A percentile compares a stretch with the other conserved stretches of the same genome.
phyloP scores from a whole-genome alignment of 2,797 vertebrate genomes.

The Scomberomorus guttatus region DNA sequence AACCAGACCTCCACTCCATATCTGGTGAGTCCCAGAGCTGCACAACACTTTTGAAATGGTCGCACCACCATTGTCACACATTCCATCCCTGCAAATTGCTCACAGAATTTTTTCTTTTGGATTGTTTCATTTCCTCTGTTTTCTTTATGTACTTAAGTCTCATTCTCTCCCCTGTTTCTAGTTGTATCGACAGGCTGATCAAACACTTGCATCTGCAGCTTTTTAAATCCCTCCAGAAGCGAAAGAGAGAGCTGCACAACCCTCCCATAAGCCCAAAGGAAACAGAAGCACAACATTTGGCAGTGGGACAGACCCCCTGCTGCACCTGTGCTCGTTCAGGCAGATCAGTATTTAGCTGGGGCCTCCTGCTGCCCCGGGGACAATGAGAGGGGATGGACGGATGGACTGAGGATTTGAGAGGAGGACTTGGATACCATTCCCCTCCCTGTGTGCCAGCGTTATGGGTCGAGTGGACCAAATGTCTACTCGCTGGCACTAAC shows the following conservation, averaged over 20 bases:
- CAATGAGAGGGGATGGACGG: slow-evolving; percentile 74
- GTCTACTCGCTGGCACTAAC: slow-evolving; percentile 78
- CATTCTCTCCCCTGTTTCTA: slow-evolving; percentile 16
- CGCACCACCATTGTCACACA: slow-evolving; percentile 22
- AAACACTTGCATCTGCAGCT: slow-evolving; percentile 76
- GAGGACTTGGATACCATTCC: slow-evolving; percentile 76
- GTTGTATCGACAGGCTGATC: slow-evolving; percentile 69
- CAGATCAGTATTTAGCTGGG: slow-evolving; percentile 83
- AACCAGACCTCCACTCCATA: slow-evolving; percentile 48
- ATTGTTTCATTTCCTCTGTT: slow-evolving; percentile 47
- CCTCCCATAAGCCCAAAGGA: slow-evolving; percentile 70
- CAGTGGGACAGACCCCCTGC: slow-evolving; percentile 76
- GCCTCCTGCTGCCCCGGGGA: slow-evolving; percentile 72
- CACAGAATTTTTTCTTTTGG: slow-evolving; percentile 13
- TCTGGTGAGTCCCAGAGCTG: slow-evolving; percentile 22
- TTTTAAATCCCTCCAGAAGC: slow-evolving; percentile 66
- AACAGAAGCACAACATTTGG: slow-evolving; percentile 78
- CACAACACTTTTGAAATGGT: slow-evolving; percentile 33
- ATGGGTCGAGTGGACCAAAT: slow-evolving; percentile 81
- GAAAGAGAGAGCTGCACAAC: slow-evolving; percentile 56
- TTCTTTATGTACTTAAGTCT: slow-evolving; percentile 45
- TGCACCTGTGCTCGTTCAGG: slow-evolving; percentile 82
- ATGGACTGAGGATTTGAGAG: slow-evolving; percentile 74
- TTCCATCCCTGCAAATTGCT: slow-evolving; percentile 36
- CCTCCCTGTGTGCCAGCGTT: slow-evolving; percentile 73